Conservation (phyloP, 2,113 vertebrate species). For the Mobula hypostoma region DNA sequence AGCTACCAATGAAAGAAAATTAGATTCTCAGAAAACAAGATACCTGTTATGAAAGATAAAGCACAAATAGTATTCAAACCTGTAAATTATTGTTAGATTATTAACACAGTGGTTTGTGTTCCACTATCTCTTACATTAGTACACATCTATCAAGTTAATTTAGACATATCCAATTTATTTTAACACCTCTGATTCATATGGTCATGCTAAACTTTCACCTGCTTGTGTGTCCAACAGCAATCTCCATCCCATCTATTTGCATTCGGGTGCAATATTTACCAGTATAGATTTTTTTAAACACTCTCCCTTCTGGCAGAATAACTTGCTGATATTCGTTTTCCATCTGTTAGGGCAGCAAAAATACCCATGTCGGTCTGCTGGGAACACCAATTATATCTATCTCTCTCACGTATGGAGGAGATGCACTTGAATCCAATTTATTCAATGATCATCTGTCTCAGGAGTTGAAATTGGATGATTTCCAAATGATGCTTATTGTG, state of each 20-base stretch:
- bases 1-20: not conserved
- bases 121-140: not conserved
- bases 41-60: not conserved
- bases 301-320: not conserved
- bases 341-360: constrained; percentile 5
- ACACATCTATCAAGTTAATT: not conserved
- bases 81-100: not conserved
- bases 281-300: not conserved
- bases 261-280: not conserved
- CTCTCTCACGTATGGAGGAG: constrained; percentile 17
- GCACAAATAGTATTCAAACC: not conserved
- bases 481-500: constrained; percentile 11
- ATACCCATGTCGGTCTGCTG: not conserved
- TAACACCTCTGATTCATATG: not conserved
- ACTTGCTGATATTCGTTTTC: not conserved
- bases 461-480: constrained; percentile 17
- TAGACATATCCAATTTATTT: not conserved
- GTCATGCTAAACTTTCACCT: not conserved
- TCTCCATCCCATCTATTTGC: not conserved
- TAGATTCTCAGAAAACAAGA: not conserved
- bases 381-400: constrained; percentile 7
- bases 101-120: not conserved
- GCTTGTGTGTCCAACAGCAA: not conserved
- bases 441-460: constrained; percentile 8
- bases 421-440: constrained; percentile 33